Conservation (phyloP, 2,888 invertebrate genomes). For the Lycaena phlaeas region DNA sequence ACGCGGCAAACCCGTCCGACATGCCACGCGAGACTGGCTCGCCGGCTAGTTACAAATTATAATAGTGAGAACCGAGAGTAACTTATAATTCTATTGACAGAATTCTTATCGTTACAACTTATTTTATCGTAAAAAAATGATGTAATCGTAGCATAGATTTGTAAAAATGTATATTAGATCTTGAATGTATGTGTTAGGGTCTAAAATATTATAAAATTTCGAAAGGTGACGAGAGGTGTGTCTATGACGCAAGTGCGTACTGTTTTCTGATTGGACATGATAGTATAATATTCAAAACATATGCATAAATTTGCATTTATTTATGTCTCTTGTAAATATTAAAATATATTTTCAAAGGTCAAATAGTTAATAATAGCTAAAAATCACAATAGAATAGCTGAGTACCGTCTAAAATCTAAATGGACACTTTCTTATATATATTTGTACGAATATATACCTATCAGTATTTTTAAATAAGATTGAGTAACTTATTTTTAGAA, state of each 20-base stretch:
- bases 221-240: constrained; percentile 7
- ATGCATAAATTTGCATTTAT: no score
- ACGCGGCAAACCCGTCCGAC: constrained; percentile 6
- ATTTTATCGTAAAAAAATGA: constrained; percentile 1
- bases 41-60: background rate
- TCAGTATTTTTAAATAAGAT: no score
- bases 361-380: no score
- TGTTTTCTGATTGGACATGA: constrained; percentile 4
- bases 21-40: background rate
- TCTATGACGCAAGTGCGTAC: constrained; percentile 3
- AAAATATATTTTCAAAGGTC: no score
- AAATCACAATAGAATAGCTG: no score
- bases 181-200: background rate
- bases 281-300: no score
- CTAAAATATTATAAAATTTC: background rate
- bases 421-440: no score
- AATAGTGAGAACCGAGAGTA: background rate
- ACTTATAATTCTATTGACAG: background rate
- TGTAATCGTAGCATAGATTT: background rate
- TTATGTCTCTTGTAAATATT: no score
- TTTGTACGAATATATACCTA: no score
- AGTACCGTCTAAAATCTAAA: no score
- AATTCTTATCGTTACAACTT: background rate
- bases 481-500: no score
- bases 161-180: background rate